Base-by-base conservation (phyloP, 2,797 vertebrate genomes). In the Spheniscus humboldti region DNA sequence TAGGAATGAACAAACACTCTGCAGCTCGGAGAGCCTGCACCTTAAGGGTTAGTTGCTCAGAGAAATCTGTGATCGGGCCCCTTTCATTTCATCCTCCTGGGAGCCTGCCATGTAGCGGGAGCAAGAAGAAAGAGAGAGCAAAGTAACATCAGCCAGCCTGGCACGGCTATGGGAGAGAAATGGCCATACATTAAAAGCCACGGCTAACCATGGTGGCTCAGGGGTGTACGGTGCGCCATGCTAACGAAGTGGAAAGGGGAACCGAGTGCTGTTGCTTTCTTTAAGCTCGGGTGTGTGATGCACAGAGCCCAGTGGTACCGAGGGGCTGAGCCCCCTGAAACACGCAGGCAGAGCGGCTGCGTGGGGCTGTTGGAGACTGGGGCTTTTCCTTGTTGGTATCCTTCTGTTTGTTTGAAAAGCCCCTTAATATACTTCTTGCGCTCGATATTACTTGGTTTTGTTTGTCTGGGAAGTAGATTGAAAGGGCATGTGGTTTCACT, bases 381-480 rank as follows among this genome's bases (percentile, higher is more conserved):
- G 59, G n/a, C 28, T 84, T 92, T 88, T 88, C 63, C 73, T 69
- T 76, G 55, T 55, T 86, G 68, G 18, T 87, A 45, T 76, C 55
- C 24, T 86, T 53, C 66, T 81, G 37, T 64, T 96, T 88, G 53
- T 73, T 94, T 94, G 92, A 86, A 94, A 96, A 95, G 76, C 57
- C 53, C 77, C 69, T 91, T 75, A 57, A 75, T 95, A 11, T 24
- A 43, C 75, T 89, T 63, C 45, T 57, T 33, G 55, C 2, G 2
- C 75, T 97, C 3, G 0, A 4, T 82, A 43, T 76, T 79, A 31
- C 64, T 92, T 64, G 59, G 47, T 60, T 94, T 95, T 94, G 68
- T 96, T 96, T 96, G 81, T 50, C 78, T 91, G 81, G 78, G 71
- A 97, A 94, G 88, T 75, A 66, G 74, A 94, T 90, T 94, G 95